phyloP scores from a whole-genome alignment of 2,113 vertebrate genomes.

The Panthera uncia region DNA sequence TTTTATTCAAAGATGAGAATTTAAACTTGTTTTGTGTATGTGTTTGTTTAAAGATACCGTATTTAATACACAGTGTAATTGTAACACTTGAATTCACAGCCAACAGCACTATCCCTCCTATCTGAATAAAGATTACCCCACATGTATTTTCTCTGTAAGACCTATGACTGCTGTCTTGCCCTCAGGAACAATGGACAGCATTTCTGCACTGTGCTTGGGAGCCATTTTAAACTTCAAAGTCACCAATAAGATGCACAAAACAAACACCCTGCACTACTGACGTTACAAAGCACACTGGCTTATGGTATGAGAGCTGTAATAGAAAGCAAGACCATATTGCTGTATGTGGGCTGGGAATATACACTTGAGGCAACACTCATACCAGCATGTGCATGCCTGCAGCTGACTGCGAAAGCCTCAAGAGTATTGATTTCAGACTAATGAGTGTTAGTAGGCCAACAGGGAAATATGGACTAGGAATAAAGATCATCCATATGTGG shows the following conservation, averaged over 20 bases:
- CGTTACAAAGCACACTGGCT: neutral
- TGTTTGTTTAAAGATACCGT: neutral
- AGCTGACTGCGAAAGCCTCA: neutral
- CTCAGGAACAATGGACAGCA: neutral
- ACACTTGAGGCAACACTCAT: neutral
- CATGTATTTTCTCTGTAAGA: neutral
- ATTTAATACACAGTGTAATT: neutral
- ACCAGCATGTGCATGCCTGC: too few relatives aligned
- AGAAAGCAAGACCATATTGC: neutral
- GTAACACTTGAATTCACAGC: neutral
- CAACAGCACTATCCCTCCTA: neutral
- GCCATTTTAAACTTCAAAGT: neutral
- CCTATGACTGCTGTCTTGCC: neutral
- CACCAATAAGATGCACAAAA: neutral
- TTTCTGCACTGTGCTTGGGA: neutral
- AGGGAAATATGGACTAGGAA: neutral
- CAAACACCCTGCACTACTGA: neutral
- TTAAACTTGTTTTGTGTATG: neutral
- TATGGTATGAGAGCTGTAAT: neutral
- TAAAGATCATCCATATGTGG: neutral
- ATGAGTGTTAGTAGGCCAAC: neutral
- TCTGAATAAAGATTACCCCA: neutral
- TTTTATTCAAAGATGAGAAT: neutral
- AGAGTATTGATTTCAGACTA: neutral
- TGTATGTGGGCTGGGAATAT: neutral